Conservation (phyloP, 2,888 invertebrate genomes). For the Disparrhopalites patrizii region DNA sequence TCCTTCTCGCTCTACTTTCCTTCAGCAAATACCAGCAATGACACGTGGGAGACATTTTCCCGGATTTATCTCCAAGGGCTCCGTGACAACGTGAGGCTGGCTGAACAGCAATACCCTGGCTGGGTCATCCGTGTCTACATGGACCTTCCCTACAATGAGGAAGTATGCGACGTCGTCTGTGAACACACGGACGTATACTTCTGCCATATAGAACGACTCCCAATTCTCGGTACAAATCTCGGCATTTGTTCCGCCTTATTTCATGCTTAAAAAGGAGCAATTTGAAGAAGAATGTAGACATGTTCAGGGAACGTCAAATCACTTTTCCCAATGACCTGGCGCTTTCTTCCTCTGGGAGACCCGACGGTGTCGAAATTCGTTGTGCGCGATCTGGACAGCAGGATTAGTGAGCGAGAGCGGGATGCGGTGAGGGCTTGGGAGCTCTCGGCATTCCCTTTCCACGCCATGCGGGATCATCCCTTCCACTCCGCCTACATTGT, state of each 20-base stretch:
- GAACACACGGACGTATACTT: not conserved
- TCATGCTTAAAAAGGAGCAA: no score
- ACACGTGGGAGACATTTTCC: not conserved
- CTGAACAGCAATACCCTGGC: not conserved
- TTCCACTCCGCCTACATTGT: not conserved
- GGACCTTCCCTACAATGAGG: not conserved
- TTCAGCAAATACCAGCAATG: not conserved
- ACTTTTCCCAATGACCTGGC: not conserved
- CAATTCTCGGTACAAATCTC: not conserved
- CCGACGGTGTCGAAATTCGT: not conserved
- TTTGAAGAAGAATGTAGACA: not conserved
- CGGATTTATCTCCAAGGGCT: not conserved
- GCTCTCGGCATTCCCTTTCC: not conserved
- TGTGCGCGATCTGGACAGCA: slow-evolving; percentile 11
- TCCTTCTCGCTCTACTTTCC: not conserved
- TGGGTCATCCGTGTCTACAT: not conserved
- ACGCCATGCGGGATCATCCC: slow-evolving; percentile 5
- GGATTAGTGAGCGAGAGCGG: not conserved
- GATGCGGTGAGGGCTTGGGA: slow-evolving; percentile 3
- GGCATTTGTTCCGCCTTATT: not conserved
- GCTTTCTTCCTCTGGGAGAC: not conserved
- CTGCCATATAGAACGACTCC: not conserved
- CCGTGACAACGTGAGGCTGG: not conserved
- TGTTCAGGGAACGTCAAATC: not conserved
- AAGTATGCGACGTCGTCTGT: not conserved